A percentile compares a stretch with the other conserved stretches of the same genome.
Conservation (phyloP, 2,888 invertebrate species). For the Dynastes hyllus region DNA sequence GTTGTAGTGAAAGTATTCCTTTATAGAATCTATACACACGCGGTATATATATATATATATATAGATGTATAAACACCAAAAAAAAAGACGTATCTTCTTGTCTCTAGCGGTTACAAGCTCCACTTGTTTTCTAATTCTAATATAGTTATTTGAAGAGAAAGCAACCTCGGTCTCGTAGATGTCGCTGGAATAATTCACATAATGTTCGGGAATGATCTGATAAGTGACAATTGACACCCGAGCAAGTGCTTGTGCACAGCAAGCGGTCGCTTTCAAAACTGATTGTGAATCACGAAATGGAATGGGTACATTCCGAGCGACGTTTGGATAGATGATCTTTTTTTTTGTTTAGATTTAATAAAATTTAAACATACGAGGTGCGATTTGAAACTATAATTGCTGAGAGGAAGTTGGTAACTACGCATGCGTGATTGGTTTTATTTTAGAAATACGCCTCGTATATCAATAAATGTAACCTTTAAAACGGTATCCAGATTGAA, state of each 20-base stretch:
- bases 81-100: constrained; percentile 43
- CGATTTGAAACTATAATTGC: too few relatives aligned
- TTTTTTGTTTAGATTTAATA: background rate
- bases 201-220: constrained; percentile 52
- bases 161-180: constrained; percentile 27
- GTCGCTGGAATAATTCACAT: constrained; percentile 51
- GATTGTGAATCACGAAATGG: constrained; percentile 54
- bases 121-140: constrained; percentile 49
- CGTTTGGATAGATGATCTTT: background rate
- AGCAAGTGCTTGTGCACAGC: constrained; percentile 50
- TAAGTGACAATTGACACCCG: constrained; percentile 55
- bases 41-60: constrained; percentile 3
- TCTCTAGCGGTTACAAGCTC: constrained; percentile 25
- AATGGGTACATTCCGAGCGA: constrained; percentile 41
- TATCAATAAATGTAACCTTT: background rate
- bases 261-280: constrained; percentile 53
- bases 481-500: too few relatives aligned
- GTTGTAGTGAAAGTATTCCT: constrained; percentile 48
- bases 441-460: background rate
- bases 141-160: constrained; percentile 53
- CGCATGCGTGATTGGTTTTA: too few relatives aligned
- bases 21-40: constrained; percentile 9
- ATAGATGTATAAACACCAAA: background rate
- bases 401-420: too few relatives aligned
- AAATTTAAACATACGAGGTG: too few relatives aligned